These are phyloP conservation scores for Leucophenga maculata DNA, from an alignment of 2,888 invertebrate species.

Conservation along the genomic window DNA sequence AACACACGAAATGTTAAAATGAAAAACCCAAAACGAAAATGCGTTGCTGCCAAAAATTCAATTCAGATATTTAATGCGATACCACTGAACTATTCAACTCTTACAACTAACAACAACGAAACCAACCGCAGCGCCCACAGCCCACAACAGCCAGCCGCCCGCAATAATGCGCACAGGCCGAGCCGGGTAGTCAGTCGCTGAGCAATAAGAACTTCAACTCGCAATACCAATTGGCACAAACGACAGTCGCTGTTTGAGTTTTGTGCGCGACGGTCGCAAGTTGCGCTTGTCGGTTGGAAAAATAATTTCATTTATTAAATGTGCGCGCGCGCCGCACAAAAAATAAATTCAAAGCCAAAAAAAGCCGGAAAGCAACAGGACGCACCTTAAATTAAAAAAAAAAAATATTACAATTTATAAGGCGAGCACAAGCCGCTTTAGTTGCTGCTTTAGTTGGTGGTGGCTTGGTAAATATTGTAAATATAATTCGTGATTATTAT, in stretches of 20 bases:
- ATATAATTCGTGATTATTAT: not conserved
- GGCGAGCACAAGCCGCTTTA: too few relatives aligned
- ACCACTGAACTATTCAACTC: conserved; percentile 21
- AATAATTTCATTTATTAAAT: not conserved
- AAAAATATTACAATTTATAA: too few relatives aligned
- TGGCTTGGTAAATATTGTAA: not conserved
- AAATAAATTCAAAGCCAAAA: not conserved
- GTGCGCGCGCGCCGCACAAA: not conserved
- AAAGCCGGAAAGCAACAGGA: conserved; percentile 44
- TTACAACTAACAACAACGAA: not conserved
- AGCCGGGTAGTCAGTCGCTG: conserved; percentile 33
- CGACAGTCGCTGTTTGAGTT: conserved; percentile 58
- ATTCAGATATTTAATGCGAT: not conserved
- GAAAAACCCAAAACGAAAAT: conserved; percentile 36
- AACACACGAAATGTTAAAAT: not conserved
- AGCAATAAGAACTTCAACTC: conserved; percentile 27
- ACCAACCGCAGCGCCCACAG: not conserved
- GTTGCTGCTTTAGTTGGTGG: too few relatives aligned
- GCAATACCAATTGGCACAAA: conserved; percentile 34
- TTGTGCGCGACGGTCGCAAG: conserved; percentile 43
- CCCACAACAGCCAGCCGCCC: not conserved
- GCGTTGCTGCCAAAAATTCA: not conserved
- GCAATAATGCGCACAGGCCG: not conserved
- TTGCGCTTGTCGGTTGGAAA: conserved; percentile 33
- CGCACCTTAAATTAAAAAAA: conserved; percentile 57